Conservation (phyloP, 2,113 vertebrate species). For the Sylvia atricapilla region DNA sequence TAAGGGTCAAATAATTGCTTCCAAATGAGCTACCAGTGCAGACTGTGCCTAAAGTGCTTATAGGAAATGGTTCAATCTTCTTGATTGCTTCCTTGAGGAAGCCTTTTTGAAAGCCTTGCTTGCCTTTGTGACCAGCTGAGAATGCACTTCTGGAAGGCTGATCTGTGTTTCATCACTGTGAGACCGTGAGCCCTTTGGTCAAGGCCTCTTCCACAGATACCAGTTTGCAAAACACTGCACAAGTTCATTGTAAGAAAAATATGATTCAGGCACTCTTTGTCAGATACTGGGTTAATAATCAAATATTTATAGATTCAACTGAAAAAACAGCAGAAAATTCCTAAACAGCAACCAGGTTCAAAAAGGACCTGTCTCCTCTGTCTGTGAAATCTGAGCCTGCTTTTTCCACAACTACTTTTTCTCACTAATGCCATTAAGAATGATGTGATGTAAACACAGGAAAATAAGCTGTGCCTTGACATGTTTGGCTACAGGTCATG, state of each 20-base stretch:
- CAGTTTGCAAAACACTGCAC: neutral
- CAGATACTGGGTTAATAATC: neutral
- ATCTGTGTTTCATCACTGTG: neutral
- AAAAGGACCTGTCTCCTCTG: neutral
- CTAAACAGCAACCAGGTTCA: neutral
- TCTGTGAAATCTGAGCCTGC: neutral
- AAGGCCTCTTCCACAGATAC: neutral
- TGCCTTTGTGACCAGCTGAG: neutral
- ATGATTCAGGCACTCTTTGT: neutral
- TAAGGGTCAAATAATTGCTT: neutral
- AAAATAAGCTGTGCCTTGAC: neutral
- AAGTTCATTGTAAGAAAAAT: neutral
- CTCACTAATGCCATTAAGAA: neutral
- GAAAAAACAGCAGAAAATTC: neutral
- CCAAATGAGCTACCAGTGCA: neutral
- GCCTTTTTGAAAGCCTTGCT: neutral
- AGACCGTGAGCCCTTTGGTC: neutral
- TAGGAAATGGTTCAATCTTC: neutral
- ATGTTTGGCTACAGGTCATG: neutral
- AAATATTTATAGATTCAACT: neutral
- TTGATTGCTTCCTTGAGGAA: neutral
- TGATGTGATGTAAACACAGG: neutral
- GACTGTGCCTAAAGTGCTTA: neutral
- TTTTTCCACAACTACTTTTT: neutral
- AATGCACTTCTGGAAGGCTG: neutral